phyloP scores from a whole-genome alignment of 2,113 vertebrate species.

The Elanoides forficatus region DNA sequence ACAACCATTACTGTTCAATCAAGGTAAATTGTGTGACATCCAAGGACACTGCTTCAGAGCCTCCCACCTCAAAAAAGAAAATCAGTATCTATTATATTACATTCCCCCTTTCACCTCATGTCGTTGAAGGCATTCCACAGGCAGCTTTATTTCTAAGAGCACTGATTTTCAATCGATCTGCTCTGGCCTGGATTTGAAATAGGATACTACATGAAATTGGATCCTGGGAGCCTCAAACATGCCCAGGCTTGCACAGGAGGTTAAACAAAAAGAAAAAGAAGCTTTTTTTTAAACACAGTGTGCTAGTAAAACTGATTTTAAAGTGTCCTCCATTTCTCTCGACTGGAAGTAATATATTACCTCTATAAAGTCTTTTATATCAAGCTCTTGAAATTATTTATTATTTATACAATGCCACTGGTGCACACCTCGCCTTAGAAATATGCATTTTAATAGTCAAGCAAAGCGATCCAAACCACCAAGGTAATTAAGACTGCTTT shows the following conservation, averaged over 20 bases:
- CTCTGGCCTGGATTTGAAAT: conserved; percentile 50
- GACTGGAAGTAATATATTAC: conserved; percentile 5
- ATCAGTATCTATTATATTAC: not conserved
- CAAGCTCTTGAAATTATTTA: conserved; percentile 14
- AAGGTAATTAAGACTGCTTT: conserved; percentile 15
- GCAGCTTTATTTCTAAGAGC: conserved; percentile 27
- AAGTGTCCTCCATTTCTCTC: not conserved
- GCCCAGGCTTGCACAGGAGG: not conserved
- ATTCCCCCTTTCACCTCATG: conserved; percentile 4
- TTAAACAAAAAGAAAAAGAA: conserved; percentile 11
- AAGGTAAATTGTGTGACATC: not conserved
- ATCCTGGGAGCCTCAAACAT: conserved; percentile 39
- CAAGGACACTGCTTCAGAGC: not conserved
- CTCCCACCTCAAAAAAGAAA: not conserved
- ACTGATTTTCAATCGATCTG: conserved; percentile 15
- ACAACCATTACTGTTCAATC: not conserved
- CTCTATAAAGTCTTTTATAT: conserved; percentile 6
- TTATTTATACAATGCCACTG: not conserved
- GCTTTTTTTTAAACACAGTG: not conserved
- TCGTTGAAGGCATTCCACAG: conserved; percentile 16
- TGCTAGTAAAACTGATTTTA: conserved; percentile 23
- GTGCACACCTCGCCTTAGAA: not conserved
- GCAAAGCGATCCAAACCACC: not conserved
- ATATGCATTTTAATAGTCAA: not conserved
- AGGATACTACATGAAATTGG: conserved; percentile 40